Evolutionary conservation across 2,888 invertebrate species (phyloP), one percentile per base, ranked within the genome.

Genomic region (Selenia dentaria): DNA sequence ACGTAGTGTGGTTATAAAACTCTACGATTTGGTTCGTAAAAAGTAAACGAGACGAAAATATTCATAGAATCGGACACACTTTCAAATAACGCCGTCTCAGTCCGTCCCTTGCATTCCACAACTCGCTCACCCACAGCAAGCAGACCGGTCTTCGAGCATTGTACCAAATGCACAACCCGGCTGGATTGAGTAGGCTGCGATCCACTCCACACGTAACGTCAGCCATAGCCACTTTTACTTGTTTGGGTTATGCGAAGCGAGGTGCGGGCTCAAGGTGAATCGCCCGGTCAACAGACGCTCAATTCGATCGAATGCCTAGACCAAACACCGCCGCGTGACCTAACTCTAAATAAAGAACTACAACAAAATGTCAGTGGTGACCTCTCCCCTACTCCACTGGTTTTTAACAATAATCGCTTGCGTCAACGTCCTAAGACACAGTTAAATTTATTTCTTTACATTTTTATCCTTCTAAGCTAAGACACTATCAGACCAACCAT

Each of bases 121-220:
- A 86, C 88, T 82, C 76, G 87, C 85, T 90, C 88, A 90, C 89
- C 89, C 88, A 89, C 87, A 89, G 85, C 66, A 70, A 56, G 67
- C 71, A 72, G 89, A 89, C 89, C 87, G 88, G 89, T 89, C 89
- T 61, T 76, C 74, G 76, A 80, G 77, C 84, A 79, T 84, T 85
- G 82, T 86, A 88, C 82, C 74, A 84, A 80, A 82, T 77, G 68
- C 61, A 68, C 54, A 65, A 85, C 60, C 54, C 88, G 70, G 43
- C 75, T 75, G 71, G 71, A 74, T 83, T 70, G 51, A 58, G 70
- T 66, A 66, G 79, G 60, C 62, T 56, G 59, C 67, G 50, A 63
- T 61, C 68, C 63, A 57, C 56, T 73, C 66, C 62, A 64, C 60
- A 61, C 63, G 59, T 54, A 57, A 55, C 57, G 64, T 63, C 62